A percentile compares a stretch with the other conserved stretches of the same genome.
phyloP scores from a whole-genome alignment of 2,888 invertebrate genomes.

The Diarsia mendica region DNA sequence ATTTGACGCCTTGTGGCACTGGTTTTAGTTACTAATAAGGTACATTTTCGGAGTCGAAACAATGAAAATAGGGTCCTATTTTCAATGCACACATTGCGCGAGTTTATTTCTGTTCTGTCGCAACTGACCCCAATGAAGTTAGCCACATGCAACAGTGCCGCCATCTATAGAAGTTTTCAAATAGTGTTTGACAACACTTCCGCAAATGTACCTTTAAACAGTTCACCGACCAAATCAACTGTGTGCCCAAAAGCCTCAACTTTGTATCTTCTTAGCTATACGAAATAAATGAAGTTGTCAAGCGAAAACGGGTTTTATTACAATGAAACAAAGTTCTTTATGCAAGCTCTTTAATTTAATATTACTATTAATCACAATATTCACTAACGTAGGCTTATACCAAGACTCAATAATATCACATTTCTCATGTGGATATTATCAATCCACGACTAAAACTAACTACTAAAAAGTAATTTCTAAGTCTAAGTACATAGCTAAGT shows the following conservation, averaged over 20 bases:
- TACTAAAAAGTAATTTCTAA: conserved; percentile 63
- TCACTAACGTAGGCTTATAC: conserved; percentile 86
- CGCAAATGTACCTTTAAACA: conserved; percentile 1
- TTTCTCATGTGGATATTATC: conserved; percentile 93
- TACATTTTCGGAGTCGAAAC: not conserved
- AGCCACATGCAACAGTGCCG: not conserved
- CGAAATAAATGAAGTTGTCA: conserved; percentile 56
- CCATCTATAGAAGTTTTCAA: not conserved
- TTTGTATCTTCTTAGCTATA: conserved; percentile 49
- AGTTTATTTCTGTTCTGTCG: not conserved
- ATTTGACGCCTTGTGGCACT: not conserved
- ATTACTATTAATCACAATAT: conserved; percentile 76
- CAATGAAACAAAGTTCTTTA: conserved; percentile 65
- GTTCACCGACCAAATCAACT: conserved; percentile 46
- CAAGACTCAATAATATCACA: conserved; percentile 93
- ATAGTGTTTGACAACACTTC: not conserved
- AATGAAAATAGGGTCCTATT: not conserved
- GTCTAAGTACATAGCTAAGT: conserved; percentile 78
- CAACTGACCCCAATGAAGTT: too few species aligned
- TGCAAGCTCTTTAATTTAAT: conserved; percentile 81
- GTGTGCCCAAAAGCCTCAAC: conserved; percentile 22
- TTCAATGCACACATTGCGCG: not conserved
- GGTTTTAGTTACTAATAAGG: conserved; percentile 25
- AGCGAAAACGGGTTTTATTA: conserved; percentile 38
- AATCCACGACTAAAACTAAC: conserved; percentile 85